Conservation (phyloP, 2,888 invertebrate species). For the Idaea aversata region DNA sequence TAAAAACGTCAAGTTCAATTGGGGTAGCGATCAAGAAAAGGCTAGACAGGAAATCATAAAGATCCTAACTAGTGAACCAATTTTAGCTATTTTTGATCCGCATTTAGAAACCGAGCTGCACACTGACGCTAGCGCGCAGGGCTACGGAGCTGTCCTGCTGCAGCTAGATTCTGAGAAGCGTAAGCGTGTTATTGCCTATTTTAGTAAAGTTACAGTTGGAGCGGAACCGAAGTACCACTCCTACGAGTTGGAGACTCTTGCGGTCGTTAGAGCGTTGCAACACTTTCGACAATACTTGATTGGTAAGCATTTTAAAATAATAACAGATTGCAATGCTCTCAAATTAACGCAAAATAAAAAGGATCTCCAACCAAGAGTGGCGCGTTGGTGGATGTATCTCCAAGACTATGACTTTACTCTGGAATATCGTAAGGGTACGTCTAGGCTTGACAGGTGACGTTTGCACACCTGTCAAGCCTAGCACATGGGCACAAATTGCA, state of each 20-base stretch:
- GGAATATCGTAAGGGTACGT: conserved; percentile 27
- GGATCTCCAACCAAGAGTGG: conserved; percentile 30
- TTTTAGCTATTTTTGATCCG: conserved; percentile 23
- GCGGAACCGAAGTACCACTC: conserved; percentile 27
- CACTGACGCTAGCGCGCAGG: conserved; percentile 12
- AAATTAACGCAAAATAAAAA: conserved; percentile 30
- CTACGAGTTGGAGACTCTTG: conserved; percentile 7
- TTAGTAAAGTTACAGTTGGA: conserved; percentile 20
- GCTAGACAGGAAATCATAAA: conserved; percentile 11
- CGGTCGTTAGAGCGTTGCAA: conserved; percentile 28
- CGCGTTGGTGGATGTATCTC: conserved; percentile 33
- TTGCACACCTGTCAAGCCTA: conserved; percentile 5
- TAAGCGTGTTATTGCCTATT: conserved; percentile 21
- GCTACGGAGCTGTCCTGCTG: conserved; percentile 22
- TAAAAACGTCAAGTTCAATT: conserved; percentile 9
- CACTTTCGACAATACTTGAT: conserved; percentile 31
- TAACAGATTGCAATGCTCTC: conserved; percentile 35
- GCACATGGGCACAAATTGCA: conserved; percentile 25
- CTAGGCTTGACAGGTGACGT: conserved; percentile 23
- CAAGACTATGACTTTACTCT: conserved; percentile 31
- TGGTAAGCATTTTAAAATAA: conserved; percentile 26
- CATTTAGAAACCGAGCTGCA: conserved; percentile 17
- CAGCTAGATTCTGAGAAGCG: conserved; percentile 11
- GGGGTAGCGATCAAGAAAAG: conserved; percentile 14
- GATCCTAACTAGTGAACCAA: conserved; percentile 19